A percentile compares a stretch with the other conserved stretches of the same genome.
phyloP scores from a whole-genome alignment of 2,113 vertebrate genomes.

The Boulengerochromis microlepis region DNA sequence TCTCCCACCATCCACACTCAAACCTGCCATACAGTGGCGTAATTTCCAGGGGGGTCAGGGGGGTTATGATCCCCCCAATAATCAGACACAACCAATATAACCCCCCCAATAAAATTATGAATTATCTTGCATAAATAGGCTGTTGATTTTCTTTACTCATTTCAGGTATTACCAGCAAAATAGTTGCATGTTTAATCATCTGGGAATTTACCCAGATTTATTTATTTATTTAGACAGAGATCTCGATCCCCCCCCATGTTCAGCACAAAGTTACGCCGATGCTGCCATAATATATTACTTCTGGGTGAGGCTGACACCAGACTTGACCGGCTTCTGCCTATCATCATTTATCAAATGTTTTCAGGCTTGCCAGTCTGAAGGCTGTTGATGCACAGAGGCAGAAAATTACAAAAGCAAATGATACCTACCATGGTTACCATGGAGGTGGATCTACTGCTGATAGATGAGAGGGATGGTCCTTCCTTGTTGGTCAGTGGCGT shows the following conservation, averaged over 20 bases:
- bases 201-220: neutral
- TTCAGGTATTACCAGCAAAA: neutral
- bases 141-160: fast-evolving
- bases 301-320: neutral
- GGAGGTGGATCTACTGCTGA: neutral
- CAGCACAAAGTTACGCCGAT: fast-evolving
- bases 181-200: neutral
- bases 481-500: neutral
- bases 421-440: constrained; percentile 20
- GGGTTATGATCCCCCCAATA: fast-evolving
- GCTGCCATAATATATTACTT: neutral
- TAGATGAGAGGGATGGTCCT: neutral
- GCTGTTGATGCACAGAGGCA: neutral
- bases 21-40: neutral
- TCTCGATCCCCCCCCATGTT: fast-evolving
- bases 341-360: neutral
- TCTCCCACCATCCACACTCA: neutral
- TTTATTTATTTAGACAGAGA: neutral
- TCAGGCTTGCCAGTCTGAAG: neutral
- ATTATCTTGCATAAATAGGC: neutral
- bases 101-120: neutral
- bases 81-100: fast-evolving
- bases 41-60: neutral
- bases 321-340: neutral
- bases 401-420: neutral